Percentiles rank a stretch among this genome's conserved stretches.
phyloP scores from a whole-genome alignment of 2,888 invertebrate species.

The Patella depressa region DNA sequence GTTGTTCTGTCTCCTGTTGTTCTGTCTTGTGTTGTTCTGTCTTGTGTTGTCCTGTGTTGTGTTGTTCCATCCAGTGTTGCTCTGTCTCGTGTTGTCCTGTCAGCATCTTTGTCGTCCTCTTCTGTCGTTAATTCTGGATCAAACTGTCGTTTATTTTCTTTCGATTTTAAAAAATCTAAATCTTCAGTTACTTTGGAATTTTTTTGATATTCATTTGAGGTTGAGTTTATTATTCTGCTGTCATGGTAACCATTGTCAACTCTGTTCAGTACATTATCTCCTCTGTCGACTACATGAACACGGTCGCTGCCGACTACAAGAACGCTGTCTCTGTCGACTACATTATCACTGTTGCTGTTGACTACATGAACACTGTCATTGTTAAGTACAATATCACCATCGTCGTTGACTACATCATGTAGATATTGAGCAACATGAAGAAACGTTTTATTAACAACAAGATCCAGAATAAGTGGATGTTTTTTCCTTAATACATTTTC shows the following conservation, averaged over 20 bases:
- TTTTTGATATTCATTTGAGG: constrained; percentile 2
- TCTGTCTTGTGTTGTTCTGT: no score
- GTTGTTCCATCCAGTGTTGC: no score
- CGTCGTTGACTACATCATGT: not conserved
- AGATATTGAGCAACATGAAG: constrained; percentile 42
- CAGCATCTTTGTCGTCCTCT: no score
- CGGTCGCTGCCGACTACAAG: no score
- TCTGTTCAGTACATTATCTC: not conserved
- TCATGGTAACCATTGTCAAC: constrained; percentile 10
- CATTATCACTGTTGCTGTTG: no score
- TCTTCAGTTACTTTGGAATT: not conserved
- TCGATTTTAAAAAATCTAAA: not conserved
- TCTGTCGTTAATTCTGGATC: not conserved
- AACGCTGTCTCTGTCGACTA: no score
- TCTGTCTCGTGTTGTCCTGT: no score
- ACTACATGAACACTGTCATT: no score
- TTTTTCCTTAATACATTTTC: constrained; percentile 62
- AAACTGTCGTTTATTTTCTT: not conserved
- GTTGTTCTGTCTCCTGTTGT: no score
- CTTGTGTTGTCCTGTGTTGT: no score
- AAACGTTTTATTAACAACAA: constrained; percentile 61
- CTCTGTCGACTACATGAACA: no score
- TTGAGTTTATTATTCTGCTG: not conserved
- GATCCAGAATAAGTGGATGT: constrained; percentile 60
- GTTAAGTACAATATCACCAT: no score